phyloP scores from a whole-genome alignment of 2,797 vertebrate genomes.

The Nannoperca obscura region DNA sequence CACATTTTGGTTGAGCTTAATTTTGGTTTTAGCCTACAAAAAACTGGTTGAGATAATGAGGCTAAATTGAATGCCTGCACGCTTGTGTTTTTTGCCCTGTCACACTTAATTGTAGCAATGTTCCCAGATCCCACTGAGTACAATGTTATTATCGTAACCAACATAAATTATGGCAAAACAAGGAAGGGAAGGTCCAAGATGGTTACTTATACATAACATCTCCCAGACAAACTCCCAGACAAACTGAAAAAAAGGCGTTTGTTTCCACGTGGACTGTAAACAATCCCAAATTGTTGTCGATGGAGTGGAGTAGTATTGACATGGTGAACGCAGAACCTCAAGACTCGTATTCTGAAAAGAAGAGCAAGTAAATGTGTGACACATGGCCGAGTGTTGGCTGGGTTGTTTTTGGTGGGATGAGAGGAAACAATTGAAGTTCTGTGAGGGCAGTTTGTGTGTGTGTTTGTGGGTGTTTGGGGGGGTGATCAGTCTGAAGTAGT shows the following conservation, averaged over 20 bases:
- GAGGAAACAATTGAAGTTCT: slow-evolving; percentile 52
- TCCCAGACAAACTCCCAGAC: background rate
- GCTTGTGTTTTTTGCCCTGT: background rate
- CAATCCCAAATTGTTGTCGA: background rate
- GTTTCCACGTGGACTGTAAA: background rate
- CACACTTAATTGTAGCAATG: background rate
- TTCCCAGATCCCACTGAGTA: background rate
- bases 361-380: slow-evolving; percentile 21
- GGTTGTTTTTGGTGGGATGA: slow-evolving; percentile 29
- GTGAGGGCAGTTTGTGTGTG: slow-evolving; percentile 21
- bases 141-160: background rate
- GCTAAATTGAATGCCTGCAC: background rate
- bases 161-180: background rate
- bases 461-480: slow-evolving; percentile 54
- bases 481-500: slow-evolving; percentile 63
- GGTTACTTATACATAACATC: background rate
- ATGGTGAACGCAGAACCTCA: background rate
- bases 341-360: slow-evolving; percentile 23
- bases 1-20: background rate
- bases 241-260: background rate
- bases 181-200: background rate
- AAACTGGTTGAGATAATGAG: background rate
- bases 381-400: slow-evolving; percentile 13
- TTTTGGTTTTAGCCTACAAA: background rate
- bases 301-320: background rate